Base-by-base conservation (phyloP, 1,140 invertebrate species). In the Heliothis subflexa region DNA sequence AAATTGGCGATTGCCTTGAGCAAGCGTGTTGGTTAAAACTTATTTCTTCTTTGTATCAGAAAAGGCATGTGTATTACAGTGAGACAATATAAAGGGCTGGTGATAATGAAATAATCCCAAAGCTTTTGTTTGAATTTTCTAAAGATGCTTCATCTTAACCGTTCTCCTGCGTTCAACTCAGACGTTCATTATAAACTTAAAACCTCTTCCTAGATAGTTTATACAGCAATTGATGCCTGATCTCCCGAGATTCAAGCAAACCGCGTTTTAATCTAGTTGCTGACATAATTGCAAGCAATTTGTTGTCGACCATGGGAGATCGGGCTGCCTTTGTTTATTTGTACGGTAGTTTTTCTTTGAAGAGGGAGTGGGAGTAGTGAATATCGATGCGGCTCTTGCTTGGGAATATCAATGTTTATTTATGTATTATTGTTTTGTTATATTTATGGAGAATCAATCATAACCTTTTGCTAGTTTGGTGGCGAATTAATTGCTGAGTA, bases 251-350 rank as follows among this genome's bases (percentile, higher is more conserved):
- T 33, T 11, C 40, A 47, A 45, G 40, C 18, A 45, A 7, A 64
- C 12, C 61, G 40, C 61, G 4, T 45, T 45, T 64, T 18, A 64
- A 47, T 33, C 61, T 64, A 10, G 61, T 45, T 64, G 14, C 40
- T n/a, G 18, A 64, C 40, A 64, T 64, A 47, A 64, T 64, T 64
- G 61, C 61, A 18, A 45, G 61, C 61, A 64, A 64, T 64, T 64
- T 64, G 40, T 33, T 47, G 45, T 64, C 61, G 61, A 16, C 61
- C 61, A 40, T 45, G n/a, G 45, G 25, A 64, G 61, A 64, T 64
- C 61, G 47, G 3, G 61, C 61, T 64, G 16, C n/a, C 13, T 16
- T 18, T 64, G 33, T 64, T 62, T 64, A 64, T 64, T 64, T 64
- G 47, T 64, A 64, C 33, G n/a, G 4, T 40, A 40, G 33, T 12